phyloP scores from a whole-genome alignment of 2,888 invertebrate species.

The Poecilus cupreus region DNA sequence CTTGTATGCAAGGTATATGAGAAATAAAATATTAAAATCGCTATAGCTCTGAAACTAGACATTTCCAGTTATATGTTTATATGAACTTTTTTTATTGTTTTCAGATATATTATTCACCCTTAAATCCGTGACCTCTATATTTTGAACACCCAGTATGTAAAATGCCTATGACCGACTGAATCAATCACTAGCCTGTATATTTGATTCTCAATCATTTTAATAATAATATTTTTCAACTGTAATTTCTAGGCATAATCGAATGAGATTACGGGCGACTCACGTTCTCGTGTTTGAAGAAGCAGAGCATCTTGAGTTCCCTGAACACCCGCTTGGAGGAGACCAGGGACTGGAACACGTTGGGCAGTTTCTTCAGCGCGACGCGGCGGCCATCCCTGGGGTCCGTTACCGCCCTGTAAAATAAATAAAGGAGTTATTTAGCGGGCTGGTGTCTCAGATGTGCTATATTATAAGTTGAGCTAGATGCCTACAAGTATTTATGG shows the following conservation, averaged over 20 bases:
- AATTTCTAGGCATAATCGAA: not conserved
- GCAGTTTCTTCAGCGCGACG: slow-evolving; percentile 99
- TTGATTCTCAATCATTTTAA: no score
- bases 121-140: no score
- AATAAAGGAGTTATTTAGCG: slow-evolving; percentile 50
- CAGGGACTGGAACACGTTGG: slow-evolving; percentile 99
- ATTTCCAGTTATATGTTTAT: no score
- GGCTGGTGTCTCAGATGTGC: slow-evolving; percentile 24
- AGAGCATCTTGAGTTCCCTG: slow-evolving; percentile 98
- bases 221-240: no score
- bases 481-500: not conserved
- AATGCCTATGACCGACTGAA: no score
- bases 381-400: slow-evolving; percentile 98
- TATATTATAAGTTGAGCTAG: not conserved
- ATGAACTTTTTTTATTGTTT: no score
- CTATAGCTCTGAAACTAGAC: no score
- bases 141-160: no score
- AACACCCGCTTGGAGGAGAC: slow-evolving; percentile 99
- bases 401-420: slow-evolving; percentile 91
- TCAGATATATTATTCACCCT: no score
- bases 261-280: slow-evolving; percentile 78
- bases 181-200: no score
- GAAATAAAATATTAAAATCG: no score
- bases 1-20: no score
- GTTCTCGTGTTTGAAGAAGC: slow-evolving; percentile 99